These are phyloP conservation scores for Pygoscelis antarcticus DNA, from an alignment of 2,113 vertebrate species.

Conservation along the genomic window DNA sequence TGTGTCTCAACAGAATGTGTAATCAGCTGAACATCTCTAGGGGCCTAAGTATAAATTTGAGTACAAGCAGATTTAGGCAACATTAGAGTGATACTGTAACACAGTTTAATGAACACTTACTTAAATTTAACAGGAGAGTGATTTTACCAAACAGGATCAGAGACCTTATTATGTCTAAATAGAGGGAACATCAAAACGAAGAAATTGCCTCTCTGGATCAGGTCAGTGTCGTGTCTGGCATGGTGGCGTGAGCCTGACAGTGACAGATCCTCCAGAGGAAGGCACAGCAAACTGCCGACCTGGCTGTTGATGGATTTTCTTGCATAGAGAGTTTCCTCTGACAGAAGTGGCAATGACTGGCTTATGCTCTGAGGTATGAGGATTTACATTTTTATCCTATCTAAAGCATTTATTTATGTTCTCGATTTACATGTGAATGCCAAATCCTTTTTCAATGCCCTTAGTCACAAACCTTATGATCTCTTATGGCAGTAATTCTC, in stretches of 20 bases:
- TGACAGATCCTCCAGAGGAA: neutral
- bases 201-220: neutral
- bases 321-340: neutral
- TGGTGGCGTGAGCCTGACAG: neutral
- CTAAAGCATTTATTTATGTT: neutral
- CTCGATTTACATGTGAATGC: neutral
- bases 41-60: neutral
- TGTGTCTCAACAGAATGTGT: neutral
- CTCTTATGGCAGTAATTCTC: neutral
- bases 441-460: neutral
- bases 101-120: neutral
- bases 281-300: rapidly evolving
- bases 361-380: neutral
- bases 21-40: neutral
- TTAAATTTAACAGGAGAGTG: neutral
- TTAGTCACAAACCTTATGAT: neutral
- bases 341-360: neutral
- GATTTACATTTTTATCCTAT: neutral
- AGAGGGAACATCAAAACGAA: neutral
- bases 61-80: neutral
- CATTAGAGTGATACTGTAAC: neutral
- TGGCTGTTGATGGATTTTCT: neutral
- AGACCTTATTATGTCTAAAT: neutral
- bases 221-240: rapidly evolving
- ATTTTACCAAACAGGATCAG: neutral